Percentiles rank a stretch among this genome's conserved stretches.
Conservation (phyloP, 2,113 vertebrate species). For the Fregetta grallaria region DNA sequence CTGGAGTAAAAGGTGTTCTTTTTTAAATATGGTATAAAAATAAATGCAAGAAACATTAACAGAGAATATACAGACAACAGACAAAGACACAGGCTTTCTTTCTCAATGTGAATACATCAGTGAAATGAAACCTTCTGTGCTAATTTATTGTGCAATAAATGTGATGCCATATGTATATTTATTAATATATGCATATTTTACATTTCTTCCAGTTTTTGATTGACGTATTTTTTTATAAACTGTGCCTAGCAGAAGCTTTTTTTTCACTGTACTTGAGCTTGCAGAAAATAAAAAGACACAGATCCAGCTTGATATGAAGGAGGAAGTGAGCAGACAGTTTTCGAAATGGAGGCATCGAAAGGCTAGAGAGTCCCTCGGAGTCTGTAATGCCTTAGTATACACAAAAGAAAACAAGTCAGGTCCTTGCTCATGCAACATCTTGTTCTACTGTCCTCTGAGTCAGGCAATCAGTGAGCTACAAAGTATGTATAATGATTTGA, state of each 20-base stretch:
- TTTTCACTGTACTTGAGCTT: constrained; percentile 81
- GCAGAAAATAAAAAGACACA: constrained; percentile 76
- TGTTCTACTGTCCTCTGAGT: constrained; percentile 81
- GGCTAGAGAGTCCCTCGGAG: constrained; percentile 73
- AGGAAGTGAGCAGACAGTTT: constrained; percentile 78
- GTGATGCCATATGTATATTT: constrained; percentile 83
- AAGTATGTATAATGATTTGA: constrained; percentile 81
- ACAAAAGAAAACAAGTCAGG: constrained; percentile 80
- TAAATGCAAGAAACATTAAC: constrained; percentile 93
- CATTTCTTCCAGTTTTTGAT: constrained; percentile 83
- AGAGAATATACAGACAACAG: constrained; percentile 85
- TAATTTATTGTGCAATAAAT: constrained; percentile 87
- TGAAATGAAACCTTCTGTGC: constrained; percentile 86
- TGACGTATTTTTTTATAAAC: constrained; percentile 75
- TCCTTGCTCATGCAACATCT: constrained; percentile 92
- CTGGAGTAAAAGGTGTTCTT: constrained; percentile 90
- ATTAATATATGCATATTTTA: constrained; percentile 76
- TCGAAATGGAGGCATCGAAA: constrained; percentile 77
- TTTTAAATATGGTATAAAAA: constrained; percentile 99
- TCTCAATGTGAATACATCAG: constrained; percentile 81
- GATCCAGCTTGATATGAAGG: constrained; percentile 77
- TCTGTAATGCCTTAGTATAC: constrained; percentile 79
- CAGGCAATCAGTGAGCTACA: constrained; percentile 82
- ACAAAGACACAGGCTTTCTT: constrained; percentile 77
- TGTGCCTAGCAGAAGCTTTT: constrained; percentile 76